Percentiles rank a stretch among this genome's conserved stretches.
These are phyloP conservation scores for Tyto alba DNA, from an alignment of 2,113 vertebrate genomes.

Conservation along the genomic window DNA sequence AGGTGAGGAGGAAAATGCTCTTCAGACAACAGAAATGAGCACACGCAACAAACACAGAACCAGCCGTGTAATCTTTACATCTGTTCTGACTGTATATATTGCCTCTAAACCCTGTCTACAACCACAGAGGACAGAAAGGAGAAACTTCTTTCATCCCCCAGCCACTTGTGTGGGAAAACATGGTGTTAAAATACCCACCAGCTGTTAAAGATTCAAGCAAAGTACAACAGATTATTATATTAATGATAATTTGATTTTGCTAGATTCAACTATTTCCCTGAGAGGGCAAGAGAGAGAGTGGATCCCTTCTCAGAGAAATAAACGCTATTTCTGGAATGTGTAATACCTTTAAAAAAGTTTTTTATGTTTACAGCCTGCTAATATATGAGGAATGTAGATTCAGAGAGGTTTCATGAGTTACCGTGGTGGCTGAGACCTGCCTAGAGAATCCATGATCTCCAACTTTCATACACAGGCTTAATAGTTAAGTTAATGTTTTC, in stretches of 20 bases:
- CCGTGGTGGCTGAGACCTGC: neutral
- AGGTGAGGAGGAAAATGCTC: neutral
- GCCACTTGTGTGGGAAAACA: neutral
- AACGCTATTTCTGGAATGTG: neutral
- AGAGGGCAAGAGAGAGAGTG: no score
- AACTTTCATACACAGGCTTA: fast-evolving
- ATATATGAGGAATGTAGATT: neutral
- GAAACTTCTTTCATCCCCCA: neutral
- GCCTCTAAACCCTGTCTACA: neutral
- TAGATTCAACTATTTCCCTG: neutral
- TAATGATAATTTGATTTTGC: neutral
- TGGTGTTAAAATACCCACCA: neutral
- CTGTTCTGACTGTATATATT: neutral
- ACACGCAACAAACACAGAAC: neutral
- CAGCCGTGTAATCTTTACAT: neutral
- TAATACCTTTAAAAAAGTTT: neutral
- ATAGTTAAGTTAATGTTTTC: neutral
- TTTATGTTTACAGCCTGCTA: neutral
- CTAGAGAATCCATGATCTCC: neutral
- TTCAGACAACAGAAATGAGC: neutral
- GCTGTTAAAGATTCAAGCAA: neutral
- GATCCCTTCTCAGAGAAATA: neutral
- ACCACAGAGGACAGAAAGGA: neutral
- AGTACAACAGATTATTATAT: neutral
- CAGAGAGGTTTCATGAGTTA: neutral